Base-by-base conservation (phyloP, 2,797 vertebrate genomes). In the Falco berigora region DNA sequence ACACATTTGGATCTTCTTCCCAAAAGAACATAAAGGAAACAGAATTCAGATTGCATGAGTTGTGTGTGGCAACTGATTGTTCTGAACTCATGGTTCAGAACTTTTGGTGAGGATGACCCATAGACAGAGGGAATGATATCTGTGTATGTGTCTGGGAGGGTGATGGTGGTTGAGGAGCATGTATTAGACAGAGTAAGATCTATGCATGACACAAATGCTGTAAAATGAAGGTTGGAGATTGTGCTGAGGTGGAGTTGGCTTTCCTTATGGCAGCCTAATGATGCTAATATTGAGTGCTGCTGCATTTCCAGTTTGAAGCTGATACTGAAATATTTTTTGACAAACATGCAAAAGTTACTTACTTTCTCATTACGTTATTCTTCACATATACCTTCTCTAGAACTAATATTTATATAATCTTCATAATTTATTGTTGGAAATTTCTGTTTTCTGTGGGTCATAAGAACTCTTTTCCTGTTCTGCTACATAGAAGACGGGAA, bases 111-210 rank as follows among this genome's bases (percentile, higher is more conserved):
- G 12, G 38, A 15, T 73, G 55, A 46, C 32, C 42, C 16, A 16
- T 3, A 61, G 74, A 49, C 0, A 0, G 36, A 84, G 34, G 28
- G 19, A 69, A 21, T 61, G 21, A 12, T 14, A 2, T 40, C 15
- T 42, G 25, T 68, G 44, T 55, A 10, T 38, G 21, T 67, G 14
- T 52, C 56, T 40, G 5, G 7, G 13, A 62, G 28, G 11, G 12
- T 36, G 36, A 42, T 49, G 30, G 18, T 75, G 62, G 28, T 27
- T 30, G 46, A 73, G 63, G 42, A 85, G 74, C 23, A 38, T 49
- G 12, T 36, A 6, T 52, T 67, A 53, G 13, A 11, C 32, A 28
- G 8, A 15, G 19, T 58, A 74, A 52, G 44, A 55, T 42, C 34
- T 59, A 18, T 58, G 32, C 16, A 10, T 50, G 55, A 25, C 68